Evolutionary conservation across 1,140 invertebrate genomes (phyloP).

Genomic region (Rhopalosiphum padi): DNA sequence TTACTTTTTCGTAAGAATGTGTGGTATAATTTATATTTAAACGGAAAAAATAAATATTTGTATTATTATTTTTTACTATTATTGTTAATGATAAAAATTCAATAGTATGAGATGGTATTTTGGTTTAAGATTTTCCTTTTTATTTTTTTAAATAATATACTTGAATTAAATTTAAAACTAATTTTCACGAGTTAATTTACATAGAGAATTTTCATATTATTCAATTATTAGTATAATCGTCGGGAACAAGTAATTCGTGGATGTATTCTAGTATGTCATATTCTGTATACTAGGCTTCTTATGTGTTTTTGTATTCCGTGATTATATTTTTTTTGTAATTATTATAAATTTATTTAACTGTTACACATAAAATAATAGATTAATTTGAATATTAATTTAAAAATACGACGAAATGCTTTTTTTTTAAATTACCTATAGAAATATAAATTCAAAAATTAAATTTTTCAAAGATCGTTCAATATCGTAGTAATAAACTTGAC

Average conservation of each 20-base stretch:
- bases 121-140: not conserved
- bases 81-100: not conserved
- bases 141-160: not conserved
- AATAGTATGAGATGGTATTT: not conserved
- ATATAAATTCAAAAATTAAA: no score
- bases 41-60: not conserved
- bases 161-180: not conserved
- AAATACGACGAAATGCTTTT: no score
- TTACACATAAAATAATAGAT: no score
- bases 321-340: no score
- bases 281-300: no score
- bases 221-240: not conserved
- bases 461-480: no score
- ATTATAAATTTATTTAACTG: no score
- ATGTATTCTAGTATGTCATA: no score
- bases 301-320: no score
- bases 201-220: not conserved
- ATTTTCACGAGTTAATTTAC: not conserved
- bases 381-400: no score
- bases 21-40: not conserved
- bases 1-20: not conserved
- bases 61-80: not conserved
- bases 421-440: no score
- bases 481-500: no score
- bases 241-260: not conserved